Base-by-base conservation (phyloP, 2,888 invertebrate genomes). In the Danaus chrysippus region DNA sequence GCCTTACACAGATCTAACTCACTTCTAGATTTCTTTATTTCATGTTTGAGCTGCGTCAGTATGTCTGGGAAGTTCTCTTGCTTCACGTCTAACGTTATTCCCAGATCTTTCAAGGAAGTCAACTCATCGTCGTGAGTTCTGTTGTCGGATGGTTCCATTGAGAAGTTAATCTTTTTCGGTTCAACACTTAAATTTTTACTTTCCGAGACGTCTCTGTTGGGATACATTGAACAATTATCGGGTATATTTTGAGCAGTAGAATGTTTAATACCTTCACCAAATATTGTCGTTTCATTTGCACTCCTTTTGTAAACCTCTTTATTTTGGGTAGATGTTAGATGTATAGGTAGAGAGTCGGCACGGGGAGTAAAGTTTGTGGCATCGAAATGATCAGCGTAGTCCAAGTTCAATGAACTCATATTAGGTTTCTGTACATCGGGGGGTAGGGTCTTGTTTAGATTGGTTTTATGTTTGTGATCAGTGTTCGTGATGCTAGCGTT, bases 1-100 rank as follows among this genome's bases (percentile, higher is more conserved):
- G 88, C 84, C 71, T 92, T 92, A 11, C 92, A 92, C 54, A 83
- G 87, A 44, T 92, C 92, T 1, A 94, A 73, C 71, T 92, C 92
- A 0, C 77, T 71, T 69, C 92, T 92, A 41, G 94, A 83, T 68
- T 92, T 91, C 54, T 92, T 92, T 3, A 94, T 88, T 72, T 93
- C 93, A 62, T 86, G 77, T 73, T 91, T 91, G 13, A 91, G 68
- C 60, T 90, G 90, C 1, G 85, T 80, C 46, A 91, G 68, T 67
- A 91, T 85, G 60, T 91, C 89, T 0, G 90, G 87, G 69, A 86
- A 88, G 66, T 87, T 86, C 67, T 87, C 84, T 69, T 88, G 87
- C 68, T 77, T 85, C 0, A 89, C 71, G 54, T 91, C 86, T 58
- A 94, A 73, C 0, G 81, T 81, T 55, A 92, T 84, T 3, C 94